Evolutionary conservation across 2,113 vertebrate genomes (phyloP), one percentile per base, ranked within the genome.

Genomic region (Potamarius usumacintae): DNA sequence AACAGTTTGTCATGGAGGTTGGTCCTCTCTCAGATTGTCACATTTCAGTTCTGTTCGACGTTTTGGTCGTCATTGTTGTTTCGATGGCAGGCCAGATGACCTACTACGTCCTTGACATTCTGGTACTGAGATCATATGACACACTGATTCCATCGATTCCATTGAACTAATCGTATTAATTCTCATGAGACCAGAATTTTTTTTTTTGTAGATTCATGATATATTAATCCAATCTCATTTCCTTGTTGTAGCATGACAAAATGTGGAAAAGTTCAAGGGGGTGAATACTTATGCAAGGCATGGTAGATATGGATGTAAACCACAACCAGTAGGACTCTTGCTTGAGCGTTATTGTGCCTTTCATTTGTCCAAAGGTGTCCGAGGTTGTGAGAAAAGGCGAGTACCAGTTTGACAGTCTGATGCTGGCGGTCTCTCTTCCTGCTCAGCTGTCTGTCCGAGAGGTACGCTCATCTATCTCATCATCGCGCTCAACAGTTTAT

Each of bases 391-490:
- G 94, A 76, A 92, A 94, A 0, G 93, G 96, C 57, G 94, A 95
- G 52, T 99, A 97, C 82, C 94, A 97, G 93, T 97, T 98, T 76
- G 96, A 95, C 87, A 95, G 94, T 60, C 94, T 99, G 92, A 95
- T 99, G 6, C 93, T 99, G 92, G 98, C 98, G 0, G 96, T 99
- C 22, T 99, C 98, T 5, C 95, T 99, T 1, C 98, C 98, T 2
- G 96, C 97, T 65, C 98, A 99, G 94, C 95, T 99, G 48, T 97
- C 96, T 60, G 97, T 99, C 85, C 96, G 98, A 89, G 98, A 99
- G 97, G 98, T 99, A 90, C 94, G 96, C 88, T 99, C 89, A 94
- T 96, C 89, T 2, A 10, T 12, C 22, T 14, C 10, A 25, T 22
- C 3, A 53, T 42, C 34, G 15, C 14, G 7, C 12, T 42, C 42